Percentiles rank a stretch among this genome's conserved stretches.
Conservation (phyloP, 1,140 invertebrate species). For the Scaptomyza hsui region DNA sequence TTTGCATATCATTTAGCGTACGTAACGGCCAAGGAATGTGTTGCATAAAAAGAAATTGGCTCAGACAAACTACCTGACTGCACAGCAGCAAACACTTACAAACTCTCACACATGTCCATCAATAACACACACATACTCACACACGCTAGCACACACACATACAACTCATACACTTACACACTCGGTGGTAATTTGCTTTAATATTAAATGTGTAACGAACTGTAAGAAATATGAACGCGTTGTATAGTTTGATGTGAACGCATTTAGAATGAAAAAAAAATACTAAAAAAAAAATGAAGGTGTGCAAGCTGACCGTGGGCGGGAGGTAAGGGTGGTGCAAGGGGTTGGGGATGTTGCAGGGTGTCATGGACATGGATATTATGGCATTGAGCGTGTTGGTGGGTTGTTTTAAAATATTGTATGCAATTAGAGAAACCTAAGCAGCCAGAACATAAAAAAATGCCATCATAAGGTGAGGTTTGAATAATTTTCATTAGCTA, state of each 20-base stretch:
- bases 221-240: slow-evolving; percentile 77
- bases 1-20: slow-evolving; percentile 77
- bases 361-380: slow-evolving; percentile 34
- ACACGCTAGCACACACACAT: slow-evolving; percentile 7
- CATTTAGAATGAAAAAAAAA: slow-evolving; percentile 40
- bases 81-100: slow-evolving; percentile 1
- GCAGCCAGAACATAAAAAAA: too few relatives aligned
- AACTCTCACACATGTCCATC: slow-evolving; percentile 1
- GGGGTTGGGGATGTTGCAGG: slow-evolving; percentile 3
- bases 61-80: slow-evolving; percentile 65
- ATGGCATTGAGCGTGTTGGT: slow-evolving; percentile 54
- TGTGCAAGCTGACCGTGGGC: not conserved
- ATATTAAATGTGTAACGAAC: slow-evolving; percentile 82
- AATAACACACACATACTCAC: not conserved
- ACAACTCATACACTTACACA: slow-evolving; percentile 9
- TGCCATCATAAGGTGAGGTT: too few relatives aligned
- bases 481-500: too few relatives aligned
- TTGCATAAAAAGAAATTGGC: slow-evolving; percentile 30
- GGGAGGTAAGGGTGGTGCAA: not conserved
- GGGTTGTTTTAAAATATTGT: slow-evolving; percentile 51
- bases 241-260: slow-evolving; percentile 77
- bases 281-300: slow-evolving; percentile 13
- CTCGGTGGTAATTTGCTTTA: slow-evolving; percentile 73
- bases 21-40: slow-evolving; percentile 60
- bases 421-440: slow-evolving; percentile 10